phyloP scores from a whole-genome alignment of 2,888 invertebrate species.

The Eristalis arbustorum region DNA sequence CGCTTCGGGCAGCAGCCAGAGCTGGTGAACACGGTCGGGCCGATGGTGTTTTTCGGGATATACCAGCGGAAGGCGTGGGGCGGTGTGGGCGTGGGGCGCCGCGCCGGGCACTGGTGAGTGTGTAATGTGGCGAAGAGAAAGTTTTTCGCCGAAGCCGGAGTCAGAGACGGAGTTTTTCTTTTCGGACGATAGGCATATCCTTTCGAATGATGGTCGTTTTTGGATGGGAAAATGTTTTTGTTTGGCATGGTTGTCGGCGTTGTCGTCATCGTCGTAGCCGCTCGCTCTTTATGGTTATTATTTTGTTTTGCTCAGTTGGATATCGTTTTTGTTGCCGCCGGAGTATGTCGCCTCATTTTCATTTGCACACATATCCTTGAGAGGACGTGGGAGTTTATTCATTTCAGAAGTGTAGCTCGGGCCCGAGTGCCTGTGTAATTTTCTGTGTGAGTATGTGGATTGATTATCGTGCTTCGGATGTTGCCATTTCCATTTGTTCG shows the following conservation, averaged over 20 bases:
- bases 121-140: conserved; percentile 21
- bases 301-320: conserved; percentile 68
- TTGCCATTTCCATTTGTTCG: neutral
- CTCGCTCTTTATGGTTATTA: conserved; percentile 63
- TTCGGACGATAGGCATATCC: conserved; percentile 61
- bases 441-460: conserved; percentile 22
- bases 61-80: neutral
- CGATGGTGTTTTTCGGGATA: conserved; percentile 5
- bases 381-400: conserved; percentile 19
- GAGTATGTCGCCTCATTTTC: conserved; percentile 26
- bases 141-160: conserved; percentile 39
- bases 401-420: conserved; percentile 24
- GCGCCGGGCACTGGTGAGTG: neutral
- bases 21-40: neutral
- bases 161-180: conserved; percentile 2
- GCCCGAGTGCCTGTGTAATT: conserved; percentile 35
- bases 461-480: conserved; percentile 47
- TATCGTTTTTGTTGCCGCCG: conserved; percentile 21
- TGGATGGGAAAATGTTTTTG: conserved; percentile 52
- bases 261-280: conserved; percentile 18
- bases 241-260: conserved; percentile 41
- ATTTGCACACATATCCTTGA: conserved; percentile 41
- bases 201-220: conserved; percentile 44
- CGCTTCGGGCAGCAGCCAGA: neutral
- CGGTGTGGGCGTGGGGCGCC: neutral